Evolutionary conservation across 2,113 vertebrate genomes (phyloP), one percentile per base, ranked within the genome.

Genomic region (Anguilla japonica): DNA sequence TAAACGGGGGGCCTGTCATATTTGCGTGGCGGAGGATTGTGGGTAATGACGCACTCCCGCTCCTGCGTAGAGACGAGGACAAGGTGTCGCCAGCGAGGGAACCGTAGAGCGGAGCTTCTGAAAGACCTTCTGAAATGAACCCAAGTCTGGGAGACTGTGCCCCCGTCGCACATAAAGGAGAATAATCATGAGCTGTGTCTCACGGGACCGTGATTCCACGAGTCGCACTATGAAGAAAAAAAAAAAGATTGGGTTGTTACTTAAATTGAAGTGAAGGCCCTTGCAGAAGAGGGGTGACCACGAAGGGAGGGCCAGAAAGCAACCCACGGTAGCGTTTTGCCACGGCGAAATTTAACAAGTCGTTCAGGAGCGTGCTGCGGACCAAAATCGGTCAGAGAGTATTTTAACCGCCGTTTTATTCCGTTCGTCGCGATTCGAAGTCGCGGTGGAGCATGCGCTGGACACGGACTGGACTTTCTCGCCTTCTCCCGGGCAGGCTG

Each of bases 1-100:
- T 90, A 90, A 91, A 92, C 89, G 92, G 89, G 92, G 89, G 91
- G 89, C 16, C 84, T 5, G n/a, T 26, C 9, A 39, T 43, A 78
- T 80, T 26, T 1, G 50, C 81, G 78, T 80, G 84, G 1, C 22
- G 6, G 53, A 81, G 84, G 75, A 85, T 57, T 80, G 75, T 85
- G 84, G 84, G 84, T 85, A 85, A 57, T 34, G 2, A 41, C 41
- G 79, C 78, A 41, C 75, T 80, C 78, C 40, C 26, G 79, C 41
- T 75, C 84, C 26, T n/a, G 34, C 5, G 11, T 11, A 75, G 71
- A 75, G 71, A 75, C 13, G 71, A 75, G 71, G 71, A 34, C n/a
- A 9, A 29, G 5, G 71, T n/a, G 78, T 46, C 14, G 18, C 78
- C 84, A 34, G 46, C 34, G 41, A 43, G 46, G 53, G 84, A 22